Evolutionary conservation across 2,888 invertebrate genomes (phyloP).

Genomic region (Clusia tigrina): DNA sequence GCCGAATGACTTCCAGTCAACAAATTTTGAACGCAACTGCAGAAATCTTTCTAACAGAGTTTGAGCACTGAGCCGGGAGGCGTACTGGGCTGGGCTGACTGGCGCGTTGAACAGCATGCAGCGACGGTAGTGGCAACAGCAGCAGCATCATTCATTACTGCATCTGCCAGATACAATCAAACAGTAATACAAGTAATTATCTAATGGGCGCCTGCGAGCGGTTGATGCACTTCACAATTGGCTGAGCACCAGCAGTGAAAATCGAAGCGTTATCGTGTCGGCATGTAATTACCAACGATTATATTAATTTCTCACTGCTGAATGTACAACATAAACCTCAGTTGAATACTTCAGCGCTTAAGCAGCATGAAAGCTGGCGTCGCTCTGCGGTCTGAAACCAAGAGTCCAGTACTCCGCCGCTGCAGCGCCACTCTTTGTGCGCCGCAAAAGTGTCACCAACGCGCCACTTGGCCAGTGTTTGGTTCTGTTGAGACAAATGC

Average conservation of each 20-base stretch:
- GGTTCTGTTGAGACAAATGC: too few species aligned
- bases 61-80: background rate
- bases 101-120: constrained; percentile 24
- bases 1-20: constrained; percentile 10
- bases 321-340: too few species aligned
- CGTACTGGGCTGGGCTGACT: too few species aligned
- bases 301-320: too few species aligned
- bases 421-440: too few species aligned
- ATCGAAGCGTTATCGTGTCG: constrained; percentile 34
- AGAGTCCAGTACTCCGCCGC: too few species aligned
- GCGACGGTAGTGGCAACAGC: constrained; percentile 12
- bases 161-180: constrained; percentile 25
- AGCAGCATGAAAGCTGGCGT: too few species aligned
- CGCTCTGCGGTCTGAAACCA: too few species aligned
- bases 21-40: constrained; percentile 15
- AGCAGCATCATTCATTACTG: constrained; percentile 34
- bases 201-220: constrained; percentile 46
- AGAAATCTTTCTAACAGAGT: constrained; percentile 8
- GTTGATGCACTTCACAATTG: constrained; percentile 61
- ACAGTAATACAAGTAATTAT: too few species aligned
- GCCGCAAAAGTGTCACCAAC: too few species aligned
- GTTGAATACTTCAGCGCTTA: too few species aligned
- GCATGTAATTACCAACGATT: constrained; percentile 30
- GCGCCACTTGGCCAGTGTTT: too few species aligned
- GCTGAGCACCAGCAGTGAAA: constrained; percentile 53